These are phyloP conservation scores for Arenaria interpres DNA, from an alignment of 2,113 vertebrate genomes.

Conservation along the genomic window DNA sequence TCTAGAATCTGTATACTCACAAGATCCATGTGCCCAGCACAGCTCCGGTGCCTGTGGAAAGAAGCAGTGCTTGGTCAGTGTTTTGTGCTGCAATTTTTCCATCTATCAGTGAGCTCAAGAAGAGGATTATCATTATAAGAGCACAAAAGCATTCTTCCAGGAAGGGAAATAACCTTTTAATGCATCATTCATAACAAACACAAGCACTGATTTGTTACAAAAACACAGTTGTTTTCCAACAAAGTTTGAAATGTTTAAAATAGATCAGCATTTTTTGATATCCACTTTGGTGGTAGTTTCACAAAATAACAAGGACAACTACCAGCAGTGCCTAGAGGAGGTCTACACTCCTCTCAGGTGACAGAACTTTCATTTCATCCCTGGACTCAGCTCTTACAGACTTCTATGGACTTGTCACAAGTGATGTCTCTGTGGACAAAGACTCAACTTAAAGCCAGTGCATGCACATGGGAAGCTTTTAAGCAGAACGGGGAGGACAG, in stretches of 20 bases:
- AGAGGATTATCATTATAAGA: background rate
- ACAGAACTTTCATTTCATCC: background rate
- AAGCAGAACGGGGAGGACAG: background rate
- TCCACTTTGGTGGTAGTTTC: background rate
- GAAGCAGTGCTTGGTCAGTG: constrained; percentile 3
- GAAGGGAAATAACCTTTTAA: background rate
- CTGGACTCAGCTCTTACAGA: background rate
- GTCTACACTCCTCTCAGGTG: background rate
- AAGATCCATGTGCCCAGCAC: constrained; percentile 23
- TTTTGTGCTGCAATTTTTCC: background rate
- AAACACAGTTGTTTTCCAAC: background rate
- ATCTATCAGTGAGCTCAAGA: background rate
- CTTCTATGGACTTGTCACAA: accelerated
- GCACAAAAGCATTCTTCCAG: background rate
- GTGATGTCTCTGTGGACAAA: background rate
- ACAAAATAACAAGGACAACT: background rate
- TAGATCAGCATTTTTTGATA: background rate
- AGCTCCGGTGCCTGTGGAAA: background rate
- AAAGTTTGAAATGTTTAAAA: background rate
- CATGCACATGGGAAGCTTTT: accelerated
- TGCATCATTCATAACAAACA: background rate
- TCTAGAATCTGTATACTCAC: constrained; percentile 40
- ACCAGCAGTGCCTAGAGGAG: background rate
- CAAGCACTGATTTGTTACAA: background rate
- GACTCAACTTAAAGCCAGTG: background rate